Base-by-base conservation (phyloP, 2,797 vertebrate species). In the Pteronotus mesoamericanus region DNA sequence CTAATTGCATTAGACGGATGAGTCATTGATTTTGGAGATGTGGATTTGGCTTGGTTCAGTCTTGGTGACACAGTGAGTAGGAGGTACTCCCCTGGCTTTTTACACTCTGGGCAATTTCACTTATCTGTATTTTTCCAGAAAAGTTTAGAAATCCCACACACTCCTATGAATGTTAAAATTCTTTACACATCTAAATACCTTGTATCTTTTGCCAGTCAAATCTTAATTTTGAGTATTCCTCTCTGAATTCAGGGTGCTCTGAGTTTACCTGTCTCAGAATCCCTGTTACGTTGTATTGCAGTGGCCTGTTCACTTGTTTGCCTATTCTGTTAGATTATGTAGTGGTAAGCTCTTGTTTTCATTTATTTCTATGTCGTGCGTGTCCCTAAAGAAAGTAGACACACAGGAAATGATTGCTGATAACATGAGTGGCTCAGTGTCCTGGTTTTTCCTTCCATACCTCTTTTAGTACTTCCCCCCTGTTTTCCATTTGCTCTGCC, bases 51-150 rank as follows among this genome's bases (percentile, higher is more conserved):
- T 55, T 84, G 42, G 22, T 14, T 8, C 6, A 14, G 2, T 84
- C 26, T 75, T 83, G n/a, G 39, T 78, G 37, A 46, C 59, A 83
- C 2, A 7, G 66, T 66, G 69, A 44, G 57, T 9, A 77, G 42
- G 29, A 46, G 26, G 37, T 51, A 32, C 48, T 75, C n/a, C n/a
- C n/a, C 34, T 78, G 26, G 53, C 14, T 61, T 88, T 89, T 51
- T 34, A 59, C 66, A 21, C 39, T 59, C 6, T 46, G 9, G 39
- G 32, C 6, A 4, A 1, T 51, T 37, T 94, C 3, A 57, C 18
- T 51, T 8, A 9, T 18, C 42, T 94, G 21, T 42, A 2, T 72
- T 95, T 87, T 95, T n/a, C 44, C 26, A 42, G 46, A 88, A 57
- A 83, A 75, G 0, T 61, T 68, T 86, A 34, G 57, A 91, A 44